These are phyloP conservation scores for Ochropleura leucogaster DNA, from an alignment of 2,888 invertebrate genomes.

Conservation along the genomic window DNA sequence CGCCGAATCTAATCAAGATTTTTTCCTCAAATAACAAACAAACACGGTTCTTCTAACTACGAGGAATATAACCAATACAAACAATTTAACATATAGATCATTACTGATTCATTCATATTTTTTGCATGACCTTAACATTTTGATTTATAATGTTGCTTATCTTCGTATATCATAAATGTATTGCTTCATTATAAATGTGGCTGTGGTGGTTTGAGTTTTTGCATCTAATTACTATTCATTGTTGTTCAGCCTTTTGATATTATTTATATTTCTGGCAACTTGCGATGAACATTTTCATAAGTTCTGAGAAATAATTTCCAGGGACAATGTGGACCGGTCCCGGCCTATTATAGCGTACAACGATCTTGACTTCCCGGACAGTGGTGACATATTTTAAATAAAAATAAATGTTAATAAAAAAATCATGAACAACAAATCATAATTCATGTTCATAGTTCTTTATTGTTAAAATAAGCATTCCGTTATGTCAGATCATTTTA, in stretches of 20 bases:
- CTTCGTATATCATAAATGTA: slow-evolving; percentile 42
- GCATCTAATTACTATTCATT: slow-evolving; percentile 37
- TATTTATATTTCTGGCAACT: slow-evolving; percentile 33
- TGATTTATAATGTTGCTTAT: slow-evolving; percentile 58
- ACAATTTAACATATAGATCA: slow-evolving; percentile 13
- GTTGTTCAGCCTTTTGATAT: slow-evolving; percentile 51
- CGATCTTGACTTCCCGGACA: slow-evolving; percentile 97
- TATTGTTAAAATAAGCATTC: slow-evolving; percentile 67
- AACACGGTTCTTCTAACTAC: not conserved
- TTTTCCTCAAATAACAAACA: not conserved
- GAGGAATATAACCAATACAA: slow-evolving; percentile 3
- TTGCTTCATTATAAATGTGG: slow-evolving; percentile 53
- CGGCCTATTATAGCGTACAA: slow-evolving; percentile 96
- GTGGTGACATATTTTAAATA: slow-evolving; percentile 93
- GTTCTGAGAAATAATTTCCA: slow-evolving; percentile 88
- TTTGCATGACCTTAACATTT: slow-evolving; percentile 83
- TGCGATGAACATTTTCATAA: slow-evolving; percentile 71
- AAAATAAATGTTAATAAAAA: slow-evolving; percentile 62
- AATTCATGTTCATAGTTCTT: slow-evolving; percentile 50
- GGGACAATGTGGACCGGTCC: slow-evolving; percentile 92
- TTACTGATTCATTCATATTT: slow-evolving; percentile 56
- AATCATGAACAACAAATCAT: slow-evolving; percentile 16
- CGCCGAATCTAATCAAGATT: slow-evolving; percentile 1
- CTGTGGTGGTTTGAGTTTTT: slow-evolving; percentile 35
- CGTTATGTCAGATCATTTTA: slow-evolving; percentile 55